These are phyloP conservation scores for Baronia brevicornis DNA, from an alignment of 2,888 invertebrate genomes.

Conservation along the genomic window DNA sequence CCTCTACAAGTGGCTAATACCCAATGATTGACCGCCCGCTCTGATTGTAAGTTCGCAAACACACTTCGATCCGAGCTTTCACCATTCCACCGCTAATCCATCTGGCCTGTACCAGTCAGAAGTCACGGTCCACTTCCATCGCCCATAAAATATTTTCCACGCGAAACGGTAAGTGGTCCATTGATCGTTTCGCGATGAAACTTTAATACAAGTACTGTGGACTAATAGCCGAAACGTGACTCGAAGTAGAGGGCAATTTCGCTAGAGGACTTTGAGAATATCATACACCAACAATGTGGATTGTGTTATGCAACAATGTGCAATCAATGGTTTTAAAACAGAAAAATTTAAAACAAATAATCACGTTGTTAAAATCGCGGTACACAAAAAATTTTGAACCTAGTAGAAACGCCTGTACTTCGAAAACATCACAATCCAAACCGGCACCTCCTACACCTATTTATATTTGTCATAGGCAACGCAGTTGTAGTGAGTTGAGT, in stretches of 20 bases:
- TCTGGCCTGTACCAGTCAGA: constrained; percentile 21
- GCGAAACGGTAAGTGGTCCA: constrained; percentile 47
- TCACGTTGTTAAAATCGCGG: too few species aligned
- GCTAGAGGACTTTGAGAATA: constrained; percentile 55
- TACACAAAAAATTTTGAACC: too few species aligned
- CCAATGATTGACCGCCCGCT: constrained; percentile 33
- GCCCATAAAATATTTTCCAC: constrained; percentile 54
- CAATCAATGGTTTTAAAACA: too few species aligned
- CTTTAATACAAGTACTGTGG: constrained; percentile 62
- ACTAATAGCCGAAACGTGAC: constrained; percentile 69
- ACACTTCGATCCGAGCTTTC: constrained; percentile 18
- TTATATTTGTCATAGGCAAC: too few species aligned
- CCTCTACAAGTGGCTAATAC: constrained; percentile 25
- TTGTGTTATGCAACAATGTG: constrained; percentile 31
- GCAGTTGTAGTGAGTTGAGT: too few species aligned
- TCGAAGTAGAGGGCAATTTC: constrained; percentile 57
- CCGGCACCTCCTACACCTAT: too few species aligned
- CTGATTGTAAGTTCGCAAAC: constrained; percentile 31
- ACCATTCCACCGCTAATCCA: constrained; percentile 19
- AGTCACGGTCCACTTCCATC: constrained; percentile 33
- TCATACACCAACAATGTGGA: constrained; percentile 61
- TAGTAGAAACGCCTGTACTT: too few species aligned
- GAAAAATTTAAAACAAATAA: too few species aligned
- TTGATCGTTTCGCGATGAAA: constrained; percentile 66
- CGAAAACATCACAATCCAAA: too few species aligned